These are phyloP conservation scores for Aleiodes sp. DNA, from an alignment of 1,140 invertebrate species.

Conservation along the genomic window DNA sequence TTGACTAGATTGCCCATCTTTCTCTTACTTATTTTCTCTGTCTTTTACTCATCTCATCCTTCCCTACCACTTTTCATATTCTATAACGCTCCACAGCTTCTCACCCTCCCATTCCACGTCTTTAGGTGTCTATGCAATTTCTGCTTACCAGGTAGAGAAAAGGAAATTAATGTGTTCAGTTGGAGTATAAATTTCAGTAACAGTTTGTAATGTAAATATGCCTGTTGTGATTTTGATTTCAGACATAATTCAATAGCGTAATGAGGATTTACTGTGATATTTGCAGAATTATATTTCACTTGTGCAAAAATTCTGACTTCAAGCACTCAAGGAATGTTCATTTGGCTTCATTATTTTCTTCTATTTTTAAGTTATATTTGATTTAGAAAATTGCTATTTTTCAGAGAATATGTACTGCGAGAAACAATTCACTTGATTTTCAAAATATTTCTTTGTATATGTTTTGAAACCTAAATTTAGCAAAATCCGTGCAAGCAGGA, in stretches of 20 bases:
- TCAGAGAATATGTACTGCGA: neutral
- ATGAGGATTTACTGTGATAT: neutral
- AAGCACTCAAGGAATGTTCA: no score
- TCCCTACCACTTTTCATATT: conserved; percentile 1
- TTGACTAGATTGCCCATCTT: neutral
- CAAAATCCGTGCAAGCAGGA: neutral
- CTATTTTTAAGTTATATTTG: no score
- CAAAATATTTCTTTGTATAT: neutral
- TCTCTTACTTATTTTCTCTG: neutral
- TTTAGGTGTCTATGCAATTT: conserved; percentile 6
- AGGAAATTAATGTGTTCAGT: conserved; percentile 5
- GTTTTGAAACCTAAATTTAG: neutral
- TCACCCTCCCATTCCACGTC: conserved; percentile 7
- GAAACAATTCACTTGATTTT: no score
- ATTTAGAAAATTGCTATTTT: neutral
- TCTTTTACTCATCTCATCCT: neutral
- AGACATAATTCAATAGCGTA: neutral
- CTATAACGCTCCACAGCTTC: neutral
- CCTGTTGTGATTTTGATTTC: neutral
- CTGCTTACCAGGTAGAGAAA: conserved; percentile 10
- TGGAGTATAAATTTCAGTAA: conserved; percentile 3
- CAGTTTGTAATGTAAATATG: conserved; percentile 11
- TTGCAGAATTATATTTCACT: neutral
- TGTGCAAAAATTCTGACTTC: no score
- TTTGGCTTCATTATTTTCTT: no score